Evolutionary conservation across 2,888 invertebrate genomes (phyloP), one percentile per base, ranked within the genome.

Genomic region (Ditula angustiorana): DNA sequence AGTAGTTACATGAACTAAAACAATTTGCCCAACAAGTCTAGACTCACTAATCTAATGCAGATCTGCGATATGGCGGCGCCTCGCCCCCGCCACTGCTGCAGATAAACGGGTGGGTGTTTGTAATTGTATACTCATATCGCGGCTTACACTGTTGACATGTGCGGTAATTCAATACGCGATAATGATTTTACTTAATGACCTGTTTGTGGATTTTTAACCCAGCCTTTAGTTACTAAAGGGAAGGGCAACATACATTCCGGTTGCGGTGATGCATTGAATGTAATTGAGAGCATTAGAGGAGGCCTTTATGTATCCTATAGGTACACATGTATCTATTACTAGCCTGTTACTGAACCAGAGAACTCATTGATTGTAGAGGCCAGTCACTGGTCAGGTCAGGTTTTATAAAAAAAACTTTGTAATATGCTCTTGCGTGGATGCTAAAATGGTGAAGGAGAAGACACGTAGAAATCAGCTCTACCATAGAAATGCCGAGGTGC

Each of bases 41-140:
- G 59, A 41, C 19, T 35, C 41, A 55, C 60, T 60, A 55, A 55
- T 72, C 68, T 57, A 67, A 69, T 71, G 67, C 64, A 68, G 71
- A 71, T 69, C 61, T 58, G 19, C 10, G 73, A 70, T 67, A 67
- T 61, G 60, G 67, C 69, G 75, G 76, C 75, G 74, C 75, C 71
- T 70, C 74, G 76, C 76, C 74, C 68, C 72, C 76, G 69, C 58
- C 26, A 58, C 63, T 57, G 23, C 58, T 24, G 26, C 24, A n/a
- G 30, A 11, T 2, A 28, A n/a, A n/a, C n/a, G 28, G 19, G 50
- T 50, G 50, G 50, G 50, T 50, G 50, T 11, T 33, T 11, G 50
- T 30, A 50, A 50, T 50, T 30, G 19, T 50, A 50, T 30, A 30
- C 50, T 28, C 16, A 49, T 47, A 46, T 49, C 47, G 47, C 35